These are phyloP conservation scores for Microcebus griseorufus DNA, from an alignment of 2,113 vertebrate genomes.

Conservation along the genomic window DNA sequence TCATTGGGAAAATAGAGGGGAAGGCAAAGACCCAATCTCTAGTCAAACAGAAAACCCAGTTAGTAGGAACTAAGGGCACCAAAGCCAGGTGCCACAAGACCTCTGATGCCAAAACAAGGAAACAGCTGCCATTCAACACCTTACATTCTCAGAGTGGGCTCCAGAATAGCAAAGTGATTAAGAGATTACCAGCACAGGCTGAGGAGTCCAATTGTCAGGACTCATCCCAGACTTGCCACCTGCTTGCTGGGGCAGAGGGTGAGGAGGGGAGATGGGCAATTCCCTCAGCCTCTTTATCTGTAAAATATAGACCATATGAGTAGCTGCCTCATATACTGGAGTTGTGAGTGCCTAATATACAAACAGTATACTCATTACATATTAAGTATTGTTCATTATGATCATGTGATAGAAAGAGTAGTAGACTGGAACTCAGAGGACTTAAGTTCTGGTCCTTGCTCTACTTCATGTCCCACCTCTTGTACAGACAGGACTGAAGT, in stretches of 20 bases:
- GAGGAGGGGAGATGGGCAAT: neutral
- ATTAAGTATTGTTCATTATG: neutral
- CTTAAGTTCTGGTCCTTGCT: neutral
- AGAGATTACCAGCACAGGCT: neutral
- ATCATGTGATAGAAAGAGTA: neutral
- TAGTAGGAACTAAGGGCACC: neutral
- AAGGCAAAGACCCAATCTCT: neutral
- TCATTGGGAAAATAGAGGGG: neutral
- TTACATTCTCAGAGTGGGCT: slow-evolving; percentile 15
- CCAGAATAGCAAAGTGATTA: slow-evolving; percentile 60
- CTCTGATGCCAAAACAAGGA: neutral
- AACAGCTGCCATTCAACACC: slow-evolving; percentile 46
- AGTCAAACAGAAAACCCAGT: neutral
- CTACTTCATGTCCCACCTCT: neutral
- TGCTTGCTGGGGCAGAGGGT: neutral
- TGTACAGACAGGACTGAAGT: neutral
- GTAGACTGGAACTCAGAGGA: neutral
- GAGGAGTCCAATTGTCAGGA: slow-evolving; percentile 11
- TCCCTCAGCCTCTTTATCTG: neutral
- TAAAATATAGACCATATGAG: neutral
- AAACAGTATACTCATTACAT: neutral
- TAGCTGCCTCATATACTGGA: neutral
- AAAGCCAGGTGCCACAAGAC: neutral
- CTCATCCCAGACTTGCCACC: slow-evolving; percentile 3
- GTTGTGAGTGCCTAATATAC: neutral